phyloP scores from a whole-genome alignment of 2,113 vertebrate genomes.

The Pachycephala philippinensis region DNA sequence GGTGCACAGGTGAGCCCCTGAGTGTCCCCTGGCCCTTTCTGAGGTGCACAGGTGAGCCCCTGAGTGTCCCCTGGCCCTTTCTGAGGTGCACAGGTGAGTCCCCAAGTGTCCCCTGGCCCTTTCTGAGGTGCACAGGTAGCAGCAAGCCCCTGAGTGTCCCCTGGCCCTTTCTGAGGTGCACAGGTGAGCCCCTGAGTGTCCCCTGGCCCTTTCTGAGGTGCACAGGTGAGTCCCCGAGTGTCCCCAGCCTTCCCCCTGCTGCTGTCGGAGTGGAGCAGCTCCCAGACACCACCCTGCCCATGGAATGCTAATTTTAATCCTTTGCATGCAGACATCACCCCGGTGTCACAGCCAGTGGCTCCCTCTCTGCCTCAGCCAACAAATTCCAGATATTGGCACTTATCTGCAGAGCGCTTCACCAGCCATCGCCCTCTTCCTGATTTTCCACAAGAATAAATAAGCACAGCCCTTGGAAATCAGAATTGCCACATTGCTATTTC shows the following conservation, averaged over 20 bases:
- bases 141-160: neutral
- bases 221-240: neutral
- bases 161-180: neutral
- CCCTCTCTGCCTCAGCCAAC: neutral
- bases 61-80: neutral
- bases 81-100: neutral
- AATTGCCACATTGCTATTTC: neutral
- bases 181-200: neutral
- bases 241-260: neutral
- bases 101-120: neutral
- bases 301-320: neutral
- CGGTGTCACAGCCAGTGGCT: neutral
- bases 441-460: neutral
- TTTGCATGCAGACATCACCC: neutral
- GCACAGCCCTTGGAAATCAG: neutral
- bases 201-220: neutral
- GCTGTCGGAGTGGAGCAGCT: neutral
- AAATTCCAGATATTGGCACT: neutral
- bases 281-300: fast-evolving
- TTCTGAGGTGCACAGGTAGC: neutral
- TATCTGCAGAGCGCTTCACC: neutral
- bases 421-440: neutral
- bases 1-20: neutral
- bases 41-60: neutral
- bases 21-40: neutral